Base-by-base conservation (phyloP, 2,888 invertebrate genomes). In the Cataglyphis cursor region DNA sequence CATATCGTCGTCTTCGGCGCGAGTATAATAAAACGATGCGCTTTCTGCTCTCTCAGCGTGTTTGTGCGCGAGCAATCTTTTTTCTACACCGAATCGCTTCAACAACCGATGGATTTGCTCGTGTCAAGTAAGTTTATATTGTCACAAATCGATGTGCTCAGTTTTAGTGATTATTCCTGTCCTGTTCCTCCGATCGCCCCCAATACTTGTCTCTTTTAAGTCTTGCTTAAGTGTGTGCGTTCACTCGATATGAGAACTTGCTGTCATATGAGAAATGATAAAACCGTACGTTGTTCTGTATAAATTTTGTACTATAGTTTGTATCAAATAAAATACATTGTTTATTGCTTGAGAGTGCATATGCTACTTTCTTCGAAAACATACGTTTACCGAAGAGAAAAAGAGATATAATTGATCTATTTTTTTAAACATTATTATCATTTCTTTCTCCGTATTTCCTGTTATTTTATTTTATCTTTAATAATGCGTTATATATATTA, bases 221-320 rank as follows among this genome's bases (percentile, higher is more conserved):
- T 82, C 81, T 85, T 88, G 92, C 92, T 93, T 93, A 90, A 90
- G 90, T 91, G 91, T 91, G 92, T 88, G 90, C 91, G 91, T 92
- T 91, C 88, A 88, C 89, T 92, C 89, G 88, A 90, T 90, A 92
- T 87, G 90, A 89, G 91, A 85, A 87, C 75, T 85, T 87, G 88
- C 85, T 89, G 87, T 89, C 88, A 87, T 84, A 78, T 75, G 82
- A 84, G 59, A 89, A 87, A 85, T 90, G 95, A 95, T 95, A 95
- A 91, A 92, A 93, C 90, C 91, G 92, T 93, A 92, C 93, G 93
- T 94, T 94, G 93, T 94, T 94, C 93, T 93, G 93, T 94, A 94
- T 93, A 95, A 95, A 95, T 96, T 96, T 96, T 96, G 96, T 96
- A 96, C 95, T 95, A 96, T 96, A 96, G 96, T 95, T 95, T 96